Percentiles rank a stretch among this genome's conserved stretches.
These are phyloP conservation scores for Nipponacmea schrenckii DNA, from an alignment of 2,888 invertebrate genomes.

Conservation along the genomic window DNA sequence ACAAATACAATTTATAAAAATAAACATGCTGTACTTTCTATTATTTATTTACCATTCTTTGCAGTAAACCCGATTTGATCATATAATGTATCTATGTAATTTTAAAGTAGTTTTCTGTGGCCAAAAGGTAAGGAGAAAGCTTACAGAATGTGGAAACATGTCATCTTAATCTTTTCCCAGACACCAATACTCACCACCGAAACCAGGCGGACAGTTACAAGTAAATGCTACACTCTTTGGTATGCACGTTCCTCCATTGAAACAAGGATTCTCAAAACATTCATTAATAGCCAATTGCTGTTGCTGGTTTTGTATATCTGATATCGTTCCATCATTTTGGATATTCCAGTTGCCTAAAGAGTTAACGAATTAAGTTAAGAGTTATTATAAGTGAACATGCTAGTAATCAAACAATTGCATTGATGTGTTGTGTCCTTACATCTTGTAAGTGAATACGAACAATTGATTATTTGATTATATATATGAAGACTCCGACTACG, in stretches of 20 bases:
- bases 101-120: too few species aligned
- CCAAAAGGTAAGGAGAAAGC: not conserved
- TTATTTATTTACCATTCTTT: too few species aligned
- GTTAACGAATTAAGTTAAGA: not conserved
- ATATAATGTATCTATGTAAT: too few species aligned
- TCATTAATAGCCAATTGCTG: constrained; percentile 60
- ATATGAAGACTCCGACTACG: too few species aligned
- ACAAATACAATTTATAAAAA: not conserved
- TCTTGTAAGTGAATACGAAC: too few species aligned
- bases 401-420: not conserved
- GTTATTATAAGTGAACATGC: not conserved
- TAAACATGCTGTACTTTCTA: too few species aligned
- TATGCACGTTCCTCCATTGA: constrained; percentile 62
- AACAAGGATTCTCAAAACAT: constrained; percentile 72
- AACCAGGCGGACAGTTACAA: constrained; percentile 34
- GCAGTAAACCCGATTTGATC: too few species aligned
- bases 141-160: not conserved
- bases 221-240: constrained; percentile 17
- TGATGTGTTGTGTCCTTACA: too few species aligned
- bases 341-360: constrained; percentile 26
- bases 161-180: not conserved
- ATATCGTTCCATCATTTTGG: constrained; percentile 24
- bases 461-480: too few species aligned
- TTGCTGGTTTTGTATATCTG: constrained; percentile 31
- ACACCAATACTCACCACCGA: constrained; percentile 26